Conservation (phyloP, 2,113 vertebrate species). For the Carassius auratus region DNA sequence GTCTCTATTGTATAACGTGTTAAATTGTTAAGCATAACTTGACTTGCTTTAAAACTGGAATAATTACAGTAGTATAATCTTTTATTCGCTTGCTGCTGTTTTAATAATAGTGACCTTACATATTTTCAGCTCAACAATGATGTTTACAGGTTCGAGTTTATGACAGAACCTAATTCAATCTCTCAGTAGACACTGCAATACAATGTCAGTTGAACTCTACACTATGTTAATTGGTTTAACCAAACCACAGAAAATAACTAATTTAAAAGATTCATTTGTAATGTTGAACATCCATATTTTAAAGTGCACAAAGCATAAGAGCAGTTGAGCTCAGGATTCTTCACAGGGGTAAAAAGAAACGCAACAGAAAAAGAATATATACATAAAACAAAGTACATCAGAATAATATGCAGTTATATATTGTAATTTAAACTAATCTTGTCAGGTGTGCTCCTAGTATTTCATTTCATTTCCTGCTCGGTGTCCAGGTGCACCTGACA, state of each 20-base stretch:
- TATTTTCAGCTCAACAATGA: background rate
- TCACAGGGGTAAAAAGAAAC: background rate
- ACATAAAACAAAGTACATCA: background rate
- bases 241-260: background rate
- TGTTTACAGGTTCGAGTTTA: background rate
- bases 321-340: background rate
- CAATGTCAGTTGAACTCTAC: background rate
- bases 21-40: background rate
- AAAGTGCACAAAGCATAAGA: background rate
- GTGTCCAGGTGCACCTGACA: background rate
- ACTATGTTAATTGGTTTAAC: background rate
- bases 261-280: background rate
- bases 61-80: background rate
- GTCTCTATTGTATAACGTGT: background rate
- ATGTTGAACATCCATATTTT: background rate
- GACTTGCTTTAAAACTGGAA: background rate
- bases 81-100: background rate
- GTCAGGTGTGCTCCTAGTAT: background rate
- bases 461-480: conserved; percentile 20
- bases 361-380: background rate
- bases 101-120: background rate
- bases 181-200: background rate
- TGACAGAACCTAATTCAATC: background rate
- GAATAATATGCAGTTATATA: background rate
- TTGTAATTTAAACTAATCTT: conserved; percentile 23